Percentiles rank a stretch among this genome's conserved stretches.
Conservation (phyloP, 2,888 invertebrate genomes). For the Ennomos fuscantarius region DNA sequence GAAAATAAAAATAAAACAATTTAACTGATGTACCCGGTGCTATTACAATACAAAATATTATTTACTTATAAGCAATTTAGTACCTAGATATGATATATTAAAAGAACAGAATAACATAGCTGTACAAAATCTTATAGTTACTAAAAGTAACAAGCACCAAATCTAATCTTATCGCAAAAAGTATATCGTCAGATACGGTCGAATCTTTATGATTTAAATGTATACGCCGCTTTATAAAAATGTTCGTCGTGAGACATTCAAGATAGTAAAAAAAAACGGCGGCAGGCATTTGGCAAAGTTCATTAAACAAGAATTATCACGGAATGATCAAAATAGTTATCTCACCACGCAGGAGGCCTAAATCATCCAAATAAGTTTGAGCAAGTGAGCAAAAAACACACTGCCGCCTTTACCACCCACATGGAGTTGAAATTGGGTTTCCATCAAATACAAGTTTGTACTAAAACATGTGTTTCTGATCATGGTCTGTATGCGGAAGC, state of each 20-base stretch:
- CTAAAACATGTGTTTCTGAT: constrained; percentile 50
- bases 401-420: constrained; percentile 68
- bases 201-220: constrained; percentile 2
- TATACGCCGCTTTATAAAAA: constrained; percentile 20
- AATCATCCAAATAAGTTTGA: constrained; percentile 65
- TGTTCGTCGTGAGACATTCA: constrained; percentile 37
- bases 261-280: constrained; percentile 21
- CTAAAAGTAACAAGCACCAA: background rate
- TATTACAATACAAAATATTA: no score
- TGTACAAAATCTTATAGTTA: constrained; percentile 3
- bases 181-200: constrained; percentile 13
- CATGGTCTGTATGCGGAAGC: constrained; percentile 52
- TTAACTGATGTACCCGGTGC: no score
- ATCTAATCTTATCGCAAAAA: constrained; percentile 26
- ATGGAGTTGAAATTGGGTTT: constrained; percentile 59
- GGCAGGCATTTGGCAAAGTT: constrained; percentile 26
- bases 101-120: no score
- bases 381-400: constrained; percentile 53
- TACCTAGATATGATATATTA: no score
- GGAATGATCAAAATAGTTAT: constrained; percentile 42
- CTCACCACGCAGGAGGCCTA: constrained; percentile 73
- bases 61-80: no score
- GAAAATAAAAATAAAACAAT: background rate
- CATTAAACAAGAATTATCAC: constrained; percentile 36
- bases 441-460: constrained; percentile 50